Percentiles rank a stretch among this genome's conserved stretches.
Evolutionary conservation across 2,888 invertebrate genomes (phyloP).

Genomic region (Dryococelus australis): DNA sequence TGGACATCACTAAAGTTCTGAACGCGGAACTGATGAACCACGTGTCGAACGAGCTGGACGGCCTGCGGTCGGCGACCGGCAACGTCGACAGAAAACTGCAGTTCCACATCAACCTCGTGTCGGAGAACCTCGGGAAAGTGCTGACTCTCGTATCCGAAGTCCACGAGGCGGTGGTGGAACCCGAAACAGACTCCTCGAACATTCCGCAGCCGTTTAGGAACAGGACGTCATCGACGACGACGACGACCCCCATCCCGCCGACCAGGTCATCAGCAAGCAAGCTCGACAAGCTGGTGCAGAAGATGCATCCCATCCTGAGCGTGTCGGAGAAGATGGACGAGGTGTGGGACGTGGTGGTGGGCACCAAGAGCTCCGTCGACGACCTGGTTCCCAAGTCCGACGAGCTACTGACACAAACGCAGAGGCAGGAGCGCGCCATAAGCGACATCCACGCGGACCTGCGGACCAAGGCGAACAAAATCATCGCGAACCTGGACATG

Average conservation of each 20-base stretch:
- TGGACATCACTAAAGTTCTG: constrained; percentile 84
- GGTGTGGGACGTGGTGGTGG: constrained; percentile 89
- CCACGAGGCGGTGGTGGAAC: constrained; percentile 83
- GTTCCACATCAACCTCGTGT: constrained; percentile 83
- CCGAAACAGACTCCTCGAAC: constrained; percentile 52
- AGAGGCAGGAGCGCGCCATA: constrained; percentile 85
- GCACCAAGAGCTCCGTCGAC: constrained; percentile 87
- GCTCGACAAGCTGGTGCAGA: constrained; percentile 80
- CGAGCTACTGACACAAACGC: constrained; percentile 83
- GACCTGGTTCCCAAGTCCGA: constrained; percentile 87
- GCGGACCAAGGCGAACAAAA: constrained; percentile 82
- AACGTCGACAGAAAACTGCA: constrained; percentile 83
- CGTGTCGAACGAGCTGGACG: constrained; percentile 81
- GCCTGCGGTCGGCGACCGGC: constrained; percentile 77
- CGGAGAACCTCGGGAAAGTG: constrained; percentile 81
- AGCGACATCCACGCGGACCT: constrained; percentile 86
- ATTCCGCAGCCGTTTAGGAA: constrained; percentile 55
- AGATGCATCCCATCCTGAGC: constrained; percentile 84
- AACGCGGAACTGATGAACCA: constrained; percentile 82
- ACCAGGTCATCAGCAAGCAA: constrained; percentile 73
- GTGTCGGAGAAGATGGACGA: constrained; percentile 92
- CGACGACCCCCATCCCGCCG: constrained; percentile 60
- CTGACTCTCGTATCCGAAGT: constrained; percentile 81
- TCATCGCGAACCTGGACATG: constrained; percentile 86
- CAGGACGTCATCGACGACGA: constrained; percentile 54